Evolutionary conservation across 2,113 vertebrate genomes (phyloP).

Genomic region (Colius striatus): DNA sequence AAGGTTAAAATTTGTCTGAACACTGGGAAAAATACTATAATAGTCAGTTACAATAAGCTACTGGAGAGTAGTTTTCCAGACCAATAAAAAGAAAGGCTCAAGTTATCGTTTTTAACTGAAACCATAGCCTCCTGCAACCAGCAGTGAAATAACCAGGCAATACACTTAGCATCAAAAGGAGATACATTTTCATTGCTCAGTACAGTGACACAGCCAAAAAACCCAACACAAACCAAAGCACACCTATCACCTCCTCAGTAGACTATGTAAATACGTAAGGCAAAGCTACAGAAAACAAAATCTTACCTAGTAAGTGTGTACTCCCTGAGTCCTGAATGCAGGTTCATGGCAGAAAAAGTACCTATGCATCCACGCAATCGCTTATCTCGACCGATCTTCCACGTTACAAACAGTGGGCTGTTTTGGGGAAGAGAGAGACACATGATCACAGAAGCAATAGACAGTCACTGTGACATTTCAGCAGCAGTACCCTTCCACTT

Average conservation of each 20-base stretch:
- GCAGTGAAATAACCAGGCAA: conserved; percentile 30
- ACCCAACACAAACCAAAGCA: conserved; percentile 15
- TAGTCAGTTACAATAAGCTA: conserved; percentile 11
- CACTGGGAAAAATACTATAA: conserved; percentile 15
- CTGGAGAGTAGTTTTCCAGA: not conserved
- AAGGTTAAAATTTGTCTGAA: conserved; percentile 44
- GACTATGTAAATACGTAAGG: conserved; percentile 19
- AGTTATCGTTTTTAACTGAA: not conserved
- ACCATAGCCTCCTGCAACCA: not conserved
- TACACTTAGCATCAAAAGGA: conserved; percentile 1
- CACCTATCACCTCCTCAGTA: not conserved
- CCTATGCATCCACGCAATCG: conserved; percentile 99
- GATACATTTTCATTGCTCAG: conserved; percentile 1
- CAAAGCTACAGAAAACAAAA: conserved; percentile 56
- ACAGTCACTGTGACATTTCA: not conserved
- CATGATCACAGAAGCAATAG: conserved; percentile 19
- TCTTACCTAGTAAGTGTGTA: conserved; percentile 99
- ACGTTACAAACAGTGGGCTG: conserved; percentile 99
- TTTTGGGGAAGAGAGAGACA: conserved; percentile 67
- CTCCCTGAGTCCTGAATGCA: conserved; percentile 99
- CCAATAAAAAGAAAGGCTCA: not conserved
- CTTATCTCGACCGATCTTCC: conserved; percentile 99
- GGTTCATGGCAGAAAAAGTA: conserved; percentile 99
- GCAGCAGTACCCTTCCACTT: not conserved
- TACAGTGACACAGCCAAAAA: conserved; percentile 17